These are phyloP conservation scores for Sciurus vulgaris DNA, from an alignment of 2,797 vertebrate genomes.

Conservation along the genomic window DNA sequence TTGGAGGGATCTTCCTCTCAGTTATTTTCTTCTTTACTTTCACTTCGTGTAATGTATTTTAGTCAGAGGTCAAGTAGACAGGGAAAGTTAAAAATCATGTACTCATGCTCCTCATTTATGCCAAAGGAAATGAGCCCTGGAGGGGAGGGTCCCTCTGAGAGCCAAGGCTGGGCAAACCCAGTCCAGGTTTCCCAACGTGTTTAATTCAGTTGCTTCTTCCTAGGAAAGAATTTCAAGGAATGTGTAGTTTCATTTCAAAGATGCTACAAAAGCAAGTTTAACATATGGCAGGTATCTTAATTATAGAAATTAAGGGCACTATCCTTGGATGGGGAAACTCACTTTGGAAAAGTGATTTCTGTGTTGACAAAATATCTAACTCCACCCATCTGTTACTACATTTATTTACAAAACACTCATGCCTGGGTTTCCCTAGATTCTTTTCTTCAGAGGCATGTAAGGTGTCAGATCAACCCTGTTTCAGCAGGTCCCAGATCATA, in stretches of 20 bases:
- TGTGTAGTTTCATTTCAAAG: not conserved
- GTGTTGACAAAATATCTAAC: constrained; percentile 81
- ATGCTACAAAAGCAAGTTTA: constrained; percentile 65
- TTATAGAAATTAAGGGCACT: constrained; percentile 68
- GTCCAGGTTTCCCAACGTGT: not conserved
- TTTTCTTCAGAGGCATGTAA: not conserved
- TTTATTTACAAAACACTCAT: constrained; percentile 62
- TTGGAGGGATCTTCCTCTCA: not conserved
- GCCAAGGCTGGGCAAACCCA: not conserved
- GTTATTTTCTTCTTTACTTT: not conserved
- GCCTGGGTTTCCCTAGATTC: not conserved
- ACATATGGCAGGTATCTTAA: constrained; percentile 83
- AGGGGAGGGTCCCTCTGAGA: not conserved
- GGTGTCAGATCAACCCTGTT: not conserved
- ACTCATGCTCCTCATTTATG: not conserved
- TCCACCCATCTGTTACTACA: constrained; percentile 75
- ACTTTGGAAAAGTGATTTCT: constrained; percentile 75
- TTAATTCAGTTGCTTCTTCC: not conserved
- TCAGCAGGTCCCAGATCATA: not conserved
- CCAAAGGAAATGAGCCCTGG: not conserved
- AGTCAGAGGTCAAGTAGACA: not conserved
- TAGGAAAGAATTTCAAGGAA: not conserved
- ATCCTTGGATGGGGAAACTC: constrained; percentile 70
- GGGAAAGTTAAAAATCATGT: not conserved
- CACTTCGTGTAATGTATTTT: not conserved